phyloP scores from a whole-genome alignment of 2,888 invertebrate species.

The Pherbina coryleti region DNA sequence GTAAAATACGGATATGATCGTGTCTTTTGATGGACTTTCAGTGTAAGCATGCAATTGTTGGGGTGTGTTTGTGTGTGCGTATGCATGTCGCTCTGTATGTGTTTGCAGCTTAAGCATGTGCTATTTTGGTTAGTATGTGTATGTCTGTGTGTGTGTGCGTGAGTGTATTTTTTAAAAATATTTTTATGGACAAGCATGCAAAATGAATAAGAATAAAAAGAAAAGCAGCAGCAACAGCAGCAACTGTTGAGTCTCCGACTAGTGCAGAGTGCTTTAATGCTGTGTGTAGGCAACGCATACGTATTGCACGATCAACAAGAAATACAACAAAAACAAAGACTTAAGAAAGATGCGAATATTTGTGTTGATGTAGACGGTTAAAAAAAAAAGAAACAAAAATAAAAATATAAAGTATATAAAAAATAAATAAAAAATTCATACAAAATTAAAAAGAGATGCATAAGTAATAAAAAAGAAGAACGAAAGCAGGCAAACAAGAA shows the following conservation, averaged over 20 bases:
- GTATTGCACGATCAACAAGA: slow-evolving; percentile 25
- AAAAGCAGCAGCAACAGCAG: neutral
- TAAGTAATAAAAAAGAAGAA: slow-evolving; percentile 12
- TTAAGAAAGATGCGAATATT: slow-evolving; percentile 61
- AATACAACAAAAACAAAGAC: slow-evolving; percentile 35
- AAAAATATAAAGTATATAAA: slow-evolving; percentile 43
- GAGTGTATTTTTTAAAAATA: slow-evolving; percentile 16
- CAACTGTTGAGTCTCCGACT: neutral
- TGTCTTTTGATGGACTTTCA: slow-evolving; percentile 16
- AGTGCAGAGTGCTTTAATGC: neutral
- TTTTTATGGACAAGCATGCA: slow-evolving; percentile 27
- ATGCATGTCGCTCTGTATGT: slow-evolving; percentile 19
- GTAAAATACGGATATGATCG: slow-evolving; percentile 30
- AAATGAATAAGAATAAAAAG: slow-evolving; percentile 24
- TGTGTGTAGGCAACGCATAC: slow-evolving; percentile 21
- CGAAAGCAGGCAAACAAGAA: slow-evolving; percentile 25
- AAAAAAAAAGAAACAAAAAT: slow-evolving; percentile 50
- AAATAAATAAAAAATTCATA: slow-evolving; percentile 30
- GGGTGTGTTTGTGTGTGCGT: slow-evolving; percentile 1
- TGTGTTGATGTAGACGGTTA: slow-evolving; percentile 37
- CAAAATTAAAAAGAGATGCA: slow-evolving; percentile 24
- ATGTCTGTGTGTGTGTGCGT: neutral
- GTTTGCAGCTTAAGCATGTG: slow-evolving; percentile 17
- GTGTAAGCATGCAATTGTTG: neutral
- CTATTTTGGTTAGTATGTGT: slow-evolving; percentile 3